Evolutionary conservation across 1,140 invertebrate genomes (phyloP).

Genomic region (Lasaia peninsularis): DNA sequence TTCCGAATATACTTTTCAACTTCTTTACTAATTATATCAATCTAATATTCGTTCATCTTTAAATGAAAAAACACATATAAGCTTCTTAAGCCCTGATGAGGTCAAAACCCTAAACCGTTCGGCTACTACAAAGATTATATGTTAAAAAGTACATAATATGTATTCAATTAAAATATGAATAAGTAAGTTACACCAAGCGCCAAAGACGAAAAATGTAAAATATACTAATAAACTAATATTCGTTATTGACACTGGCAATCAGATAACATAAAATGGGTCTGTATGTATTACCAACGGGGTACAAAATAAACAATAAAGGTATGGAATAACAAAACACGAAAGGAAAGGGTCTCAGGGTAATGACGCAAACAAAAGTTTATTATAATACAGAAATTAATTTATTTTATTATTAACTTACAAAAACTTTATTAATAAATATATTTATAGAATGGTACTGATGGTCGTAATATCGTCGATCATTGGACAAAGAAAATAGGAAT

Average conservation of each 20-base stretch:
- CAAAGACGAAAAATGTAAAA: too few species aligned
- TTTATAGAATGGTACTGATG: slow-evolving; percentile 54
- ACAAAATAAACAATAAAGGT: not conserved
- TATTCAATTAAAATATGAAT: not conserved
- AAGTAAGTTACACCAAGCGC: too few species aligned
- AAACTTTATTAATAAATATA: slow-evolving; percentile 72
- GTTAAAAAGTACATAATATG: not conserved
- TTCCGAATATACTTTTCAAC: too few species aligned
- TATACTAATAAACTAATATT: not conserved
- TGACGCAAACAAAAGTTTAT: slow-evolving; percentile 43
- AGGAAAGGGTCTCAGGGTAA: slow-evolving; percentile 19
- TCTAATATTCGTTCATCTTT: too few species aligned
- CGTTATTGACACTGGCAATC: not conserved
- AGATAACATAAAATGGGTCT: not conserved
- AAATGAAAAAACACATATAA: too few species aligned
- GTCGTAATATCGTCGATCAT: slow-evolving; percentile 45
- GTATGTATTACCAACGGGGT: not conserved
- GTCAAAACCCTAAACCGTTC: too few species aligned
- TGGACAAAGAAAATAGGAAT: slow-evolving; percentile 41
- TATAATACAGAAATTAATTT: slow-evolving; percentile 72
- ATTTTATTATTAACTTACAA: slow-evolving; percentile 69
- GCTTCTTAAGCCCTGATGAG: too few species aligned
- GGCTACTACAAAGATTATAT: not conserved
- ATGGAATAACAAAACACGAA: not conserved
- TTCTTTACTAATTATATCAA: too few species aligned